Conservation (phyloP, 2,113 vertebrate species). For the Labrus mixtus region DNA sequence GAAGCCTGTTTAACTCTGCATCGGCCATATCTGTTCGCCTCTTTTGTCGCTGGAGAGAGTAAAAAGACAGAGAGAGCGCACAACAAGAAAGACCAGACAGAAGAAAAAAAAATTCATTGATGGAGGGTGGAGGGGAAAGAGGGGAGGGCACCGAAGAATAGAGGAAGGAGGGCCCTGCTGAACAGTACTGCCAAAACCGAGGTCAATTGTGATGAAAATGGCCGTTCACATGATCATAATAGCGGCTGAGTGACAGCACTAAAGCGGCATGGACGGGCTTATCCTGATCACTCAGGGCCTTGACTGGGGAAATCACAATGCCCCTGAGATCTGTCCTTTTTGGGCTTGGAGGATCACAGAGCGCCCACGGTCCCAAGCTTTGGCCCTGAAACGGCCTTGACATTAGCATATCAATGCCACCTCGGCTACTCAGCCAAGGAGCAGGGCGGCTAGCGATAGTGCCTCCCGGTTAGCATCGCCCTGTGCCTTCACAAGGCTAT, state of each 20-base stretch:
- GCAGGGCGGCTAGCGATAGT: constrained; percentile 66
- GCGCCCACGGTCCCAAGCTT: constrained; percentile 76
- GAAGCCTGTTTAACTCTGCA: constrained; percentile 32
- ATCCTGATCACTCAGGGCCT: constrained; percentile 81
- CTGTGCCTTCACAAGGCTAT: constrained; percentile 61
- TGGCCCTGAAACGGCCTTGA: constrained; percentile 71
- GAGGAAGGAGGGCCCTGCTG: constrained; percentile 62
- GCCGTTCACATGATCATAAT: constrained; percentile 81
- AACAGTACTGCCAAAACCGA: constrained; percentile 76
- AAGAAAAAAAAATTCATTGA: constrained; percentile 54
- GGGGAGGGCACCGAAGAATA: constrained; percentile 61
- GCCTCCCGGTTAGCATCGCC: constrained; percentile 66
- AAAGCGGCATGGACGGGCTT: constrained; percentile 77
- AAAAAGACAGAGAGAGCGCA: constrained; percentile 35
- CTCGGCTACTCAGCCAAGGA: constrained; percentile 61
- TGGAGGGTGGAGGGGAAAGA: constrained; percentile 57
- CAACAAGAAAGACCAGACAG: constrained; percentile 59
- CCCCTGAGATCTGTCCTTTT: constrained; percentile 80
- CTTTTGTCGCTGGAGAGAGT: constrained; percentile 23
- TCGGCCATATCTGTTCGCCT: constrained; percentile 50
- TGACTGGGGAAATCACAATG: constrained; percentile 79
- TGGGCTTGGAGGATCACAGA: constrained; percentile 79
- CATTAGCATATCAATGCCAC: constrained; percentile 80
- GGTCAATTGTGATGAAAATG: constrained; percentile 84
- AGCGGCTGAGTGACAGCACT: constrained; percentile 79